Base-by-base conservation (phyloP, 2,797 vertebrate species). In the Notolepis coatsorum region DNA sequence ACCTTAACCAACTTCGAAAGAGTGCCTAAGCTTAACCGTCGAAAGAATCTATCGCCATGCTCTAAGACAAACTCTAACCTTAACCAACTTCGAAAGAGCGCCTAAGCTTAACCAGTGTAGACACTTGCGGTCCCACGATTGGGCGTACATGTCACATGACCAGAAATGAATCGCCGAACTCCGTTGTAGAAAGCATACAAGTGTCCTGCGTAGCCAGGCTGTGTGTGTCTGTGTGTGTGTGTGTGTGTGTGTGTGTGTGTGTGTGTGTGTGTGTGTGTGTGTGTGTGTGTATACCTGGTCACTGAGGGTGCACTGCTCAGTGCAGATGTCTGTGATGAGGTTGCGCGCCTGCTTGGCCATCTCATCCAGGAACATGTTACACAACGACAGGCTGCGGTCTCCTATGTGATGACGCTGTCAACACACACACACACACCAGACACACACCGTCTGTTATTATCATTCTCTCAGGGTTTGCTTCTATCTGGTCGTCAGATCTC, bases 351-450 rank as follows among this genome's bases (percentile, higher is more conserved):
- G 97, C 59, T 99, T 99, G 18, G 98, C 98, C 96, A 99, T 99
- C 90, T 99, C 98, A 69, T 99, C 98, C 91, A 99, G 86, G 86
- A 99, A 99, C 97, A 99, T 99, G 92, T 99, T 99, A 83, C 98
- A 99, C 71, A 99, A 75, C 2, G 98, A 99, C 52, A 99, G 94
- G 75, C 97, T 99, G n/a, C 97, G 96, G 47, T 99, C 98, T 10
- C 98, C 97, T 81, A 99, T 99, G 80, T 99, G 98, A 89, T 99
- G 97, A 48, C 97, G 91, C 98, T 99, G 0, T 35, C 50, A 59
- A 15, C 47, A 28, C 47, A 46, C 43, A 25, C 21, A n/a, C 23
- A 10, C 10, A 20, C 20, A 58, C 7, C 37, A 27, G 7, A 39
- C n/a, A 37, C 31, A 59, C 18, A 23, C 28, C n/a, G n/a, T n/a